Evolutionary conservation across 2,797 vertebrate genomes (phyloP).

Genomic region (Rallus crepitans): DNA sequence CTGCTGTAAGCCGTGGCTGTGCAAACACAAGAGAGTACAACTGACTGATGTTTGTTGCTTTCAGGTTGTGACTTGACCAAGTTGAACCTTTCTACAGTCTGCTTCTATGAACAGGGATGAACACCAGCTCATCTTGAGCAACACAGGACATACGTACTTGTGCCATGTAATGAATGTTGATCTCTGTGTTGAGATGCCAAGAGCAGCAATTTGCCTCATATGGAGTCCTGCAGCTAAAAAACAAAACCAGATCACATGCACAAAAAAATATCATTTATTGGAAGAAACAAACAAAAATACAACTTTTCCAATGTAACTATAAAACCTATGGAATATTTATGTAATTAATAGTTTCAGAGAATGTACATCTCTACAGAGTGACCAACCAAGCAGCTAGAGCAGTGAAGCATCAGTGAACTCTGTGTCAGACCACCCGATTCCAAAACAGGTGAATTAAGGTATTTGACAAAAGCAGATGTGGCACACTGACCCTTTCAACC

Average conservation of each 20-base stretch:
- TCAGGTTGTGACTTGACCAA: not conserved
- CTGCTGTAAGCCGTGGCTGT: not conserved
- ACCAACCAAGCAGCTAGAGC: not conserved
- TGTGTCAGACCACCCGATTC: not conserved
- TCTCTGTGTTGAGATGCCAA: constrained; percentile 95
- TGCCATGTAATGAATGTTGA: constrained; percentile 94
- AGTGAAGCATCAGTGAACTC: not conserved
- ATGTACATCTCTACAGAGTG: not conserved
- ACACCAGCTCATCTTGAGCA: not conserved
- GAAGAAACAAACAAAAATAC: not conserved
- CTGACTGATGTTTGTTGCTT: not conserved
- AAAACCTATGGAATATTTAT: not conserved
- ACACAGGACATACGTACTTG: constrained; percentile 78
- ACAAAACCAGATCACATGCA: not conserved
- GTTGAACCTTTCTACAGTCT: not conserved
- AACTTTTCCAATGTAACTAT: not conserved
- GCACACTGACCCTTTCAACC: not conserved
- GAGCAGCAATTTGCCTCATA: constrained; percentile 87
- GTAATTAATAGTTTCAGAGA: not conserved
- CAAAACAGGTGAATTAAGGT: not conserved
- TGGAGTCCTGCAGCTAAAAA: constrained; percentile 87
- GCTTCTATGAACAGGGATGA: not conserved
- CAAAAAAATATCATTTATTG: not conserved
- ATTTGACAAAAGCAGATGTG: not conserved
- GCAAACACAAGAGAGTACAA: not conserved